Base-by-base conservation (phyloP, 2,113 vertebrate genomes). In the Entelurus aequoreus region DNA sequence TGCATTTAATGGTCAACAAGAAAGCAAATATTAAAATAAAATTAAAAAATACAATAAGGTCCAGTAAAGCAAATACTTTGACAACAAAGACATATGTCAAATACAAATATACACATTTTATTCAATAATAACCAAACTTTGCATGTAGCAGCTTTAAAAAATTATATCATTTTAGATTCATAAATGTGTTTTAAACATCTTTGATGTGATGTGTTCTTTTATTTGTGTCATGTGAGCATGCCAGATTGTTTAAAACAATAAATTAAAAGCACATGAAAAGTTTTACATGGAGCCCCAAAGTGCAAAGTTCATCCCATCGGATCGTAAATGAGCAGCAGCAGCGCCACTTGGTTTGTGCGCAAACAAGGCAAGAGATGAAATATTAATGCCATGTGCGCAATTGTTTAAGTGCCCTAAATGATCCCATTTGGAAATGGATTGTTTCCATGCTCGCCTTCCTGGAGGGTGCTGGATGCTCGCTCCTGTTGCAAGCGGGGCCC, bases 321-420 rank as follows among this genome's bases (percentile, higher is more conserved):
- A 61, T 55, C 65, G 60, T 64, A 76, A 76, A 80, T 79, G 69
- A 82, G 78, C 74, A 80, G 72, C 83, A 71, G 77, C 54, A 62
- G 65, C 78, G 79, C 76, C 83, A 47, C 59, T 78, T 80, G 69
- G 67, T 83, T 86, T 81, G 2, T 87, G 75, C 83, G 86, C 85
- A 84, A 90, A 90, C 88, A 88, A 91, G 85, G 88, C 84, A 75
- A 60, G 50, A 68, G 81, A 87, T 90, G 84, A 91, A 93, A 92
- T 91, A 94, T 92, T 93, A 89, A 92, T 90, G 81, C 75, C 71
- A 77, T 79, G 82, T 76, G 87, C 90, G 85, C 92, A 89, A 94
- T 92, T 92, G 90, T 93, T 91, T 91, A 93, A 92, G 92, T 92
- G 91, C 89, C 88, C 87, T 93, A 93, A 93, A 94, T 90, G 92